Evolutionary conservation across 2,797 vertebrate species (phyloP).

Genomic region (Distichodus sexfasciatus): DNA sequence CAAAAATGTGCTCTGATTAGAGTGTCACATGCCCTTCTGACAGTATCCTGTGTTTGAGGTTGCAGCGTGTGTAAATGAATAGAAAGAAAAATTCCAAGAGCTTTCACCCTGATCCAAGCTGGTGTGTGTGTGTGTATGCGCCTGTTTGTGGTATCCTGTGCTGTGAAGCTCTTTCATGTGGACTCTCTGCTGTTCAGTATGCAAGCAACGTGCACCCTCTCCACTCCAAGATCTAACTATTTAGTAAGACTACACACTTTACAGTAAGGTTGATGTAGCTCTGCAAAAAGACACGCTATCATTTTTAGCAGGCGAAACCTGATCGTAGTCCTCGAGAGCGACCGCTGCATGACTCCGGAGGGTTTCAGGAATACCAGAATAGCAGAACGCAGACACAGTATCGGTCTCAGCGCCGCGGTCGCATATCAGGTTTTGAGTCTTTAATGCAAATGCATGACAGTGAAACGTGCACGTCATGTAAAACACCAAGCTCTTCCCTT

Average conservation of each 20-base stretch:
- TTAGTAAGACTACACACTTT: not conserved
- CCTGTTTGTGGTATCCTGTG: conserved; percentile 27
- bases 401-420: not conserved
- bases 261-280: not conserved
- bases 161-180: conserved; percentile 4
- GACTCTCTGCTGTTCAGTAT: not conserved
- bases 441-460: not conserved
- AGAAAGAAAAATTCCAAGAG: conserved; percentile 37
- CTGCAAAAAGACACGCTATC: not conserved
- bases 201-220: not conserved
- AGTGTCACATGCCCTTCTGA: conserved; percentile 61
- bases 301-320: conserved; percentile 9
- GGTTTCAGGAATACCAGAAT: not conserved
- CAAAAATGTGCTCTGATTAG: conserved; percentile 50
- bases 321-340: not conserved
- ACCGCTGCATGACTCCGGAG: not conserved
- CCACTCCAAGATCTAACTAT: not conserved
- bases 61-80: conserved; percentile 57
- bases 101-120: conserved; percentile 26
- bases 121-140: too few species aligned
- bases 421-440: not conserved
- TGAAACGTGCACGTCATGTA: not conserved
- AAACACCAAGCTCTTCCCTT: not conserved
- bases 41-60: conserved; percentile 42
- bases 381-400: conserved; percentile 2